Evolutionary conservation across 2,797 vertebrate genomes (phyloP), one percentile per base, ranked within the genome.

Genomic region (Micromesistius poutassou): DNA sequence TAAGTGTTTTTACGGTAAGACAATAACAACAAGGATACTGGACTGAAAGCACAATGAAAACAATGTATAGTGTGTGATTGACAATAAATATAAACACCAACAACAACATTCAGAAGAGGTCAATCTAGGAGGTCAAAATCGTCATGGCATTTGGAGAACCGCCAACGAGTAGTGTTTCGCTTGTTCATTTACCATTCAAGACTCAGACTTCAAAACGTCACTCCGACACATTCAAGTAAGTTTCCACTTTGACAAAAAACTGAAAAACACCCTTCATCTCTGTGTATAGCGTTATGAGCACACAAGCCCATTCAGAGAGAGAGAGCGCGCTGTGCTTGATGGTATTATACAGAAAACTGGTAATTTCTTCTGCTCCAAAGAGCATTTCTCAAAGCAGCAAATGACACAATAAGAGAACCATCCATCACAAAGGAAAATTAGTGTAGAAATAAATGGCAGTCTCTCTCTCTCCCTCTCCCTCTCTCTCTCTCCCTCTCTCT

Each of bases 381-480:
- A 94, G 91, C 91, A 90, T 92, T 94, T 93, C 89, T 94, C 90
- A 93, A 93, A 93, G 90, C 90, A 89, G 79, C 91, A 93, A 93
- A 92, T 90, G 90, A 90, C 90, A 94, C 93, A 93, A 94, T 93
- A 90, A 93, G 93, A 94, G 93, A 94, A 90, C 91, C 91, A 94
- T 95, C 91, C 91, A 94, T 95, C 93, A 93, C 91, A 93, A 93
- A 92, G 90, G 90, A 93, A 93, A 95, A 94, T 94, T 90, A 93
- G 92, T 87, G 92, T 89, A 93, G 90, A 87, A 93, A 94, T 94
- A 94, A 94, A 93, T 90, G 89, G 87, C 87, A 82, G 89, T 76
- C 83, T 89, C 76, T 85, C 79, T 81, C 81, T 89, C 83, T 84
- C 77, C 78, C 78, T 84, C 86, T 71, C 75, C 84, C 80, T 81